These are phyloP conservation scores for Ctenopoma kingsleyae DNA, from an alignment of 2,797 vertebrate genomes.

Conservation along the genomic window DNA sequence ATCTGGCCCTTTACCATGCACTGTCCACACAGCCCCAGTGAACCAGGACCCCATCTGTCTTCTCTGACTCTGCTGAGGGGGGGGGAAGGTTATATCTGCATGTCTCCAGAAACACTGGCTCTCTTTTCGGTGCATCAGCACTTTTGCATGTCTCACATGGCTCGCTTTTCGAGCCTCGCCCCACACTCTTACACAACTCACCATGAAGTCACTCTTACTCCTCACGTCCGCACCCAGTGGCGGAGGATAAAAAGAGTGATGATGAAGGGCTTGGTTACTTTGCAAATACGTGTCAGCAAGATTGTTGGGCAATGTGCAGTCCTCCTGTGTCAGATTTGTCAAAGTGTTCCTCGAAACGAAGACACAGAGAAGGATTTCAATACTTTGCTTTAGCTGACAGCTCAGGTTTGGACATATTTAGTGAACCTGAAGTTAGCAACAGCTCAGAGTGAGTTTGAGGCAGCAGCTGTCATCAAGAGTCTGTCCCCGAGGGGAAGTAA, in stretches of 20 bases:
- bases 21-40: slow-evolving; percentile 39
- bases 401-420: slow-evolving; percentile 59
- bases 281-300: slow-evolving; percentile 46
- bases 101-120: slow-evolving; percentile 65
- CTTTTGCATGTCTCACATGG: slow-evolving; percentile 74
- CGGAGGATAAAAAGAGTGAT: slow-evolving; percentile 28
- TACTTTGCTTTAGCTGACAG: slow-evolving; percentile 37
- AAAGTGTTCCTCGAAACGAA: slow-evolving; percentile 30
- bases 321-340: slow-evolving; percentile 42
- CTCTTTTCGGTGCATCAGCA: slow-evolving; percentile 77
- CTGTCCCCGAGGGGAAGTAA: slow-evolving; percentile 62
- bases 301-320: slow-evolving; percentile 14
- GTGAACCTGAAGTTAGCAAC: slow-evolving; percentile 61
- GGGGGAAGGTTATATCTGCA: too few species aligned
- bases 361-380: slow-evolving; percentile 31
- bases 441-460: slow-evolving; percentile 60
- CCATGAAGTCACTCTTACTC: slow-evolving; percentile 71
- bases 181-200: slow-evolving; percentile 70
- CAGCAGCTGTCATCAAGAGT: slow-evolving; percentile 71
- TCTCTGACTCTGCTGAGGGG: slow-evolving; percentile 64
- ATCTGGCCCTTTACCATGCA: slow-evolving; percentile 58
- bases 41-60: slow-evolving; percentile 47
- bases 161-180: slow-evolving; percentile 70
- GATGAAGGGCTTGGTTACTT: slow-evolving; percentile 41
- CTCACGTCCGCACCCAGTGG: slow-evolving; percentile 67